phyloP scores from a whole-genome alignment of 2,888 invertebrate genomes.

The Noctuana brunneofusca region DNA sequence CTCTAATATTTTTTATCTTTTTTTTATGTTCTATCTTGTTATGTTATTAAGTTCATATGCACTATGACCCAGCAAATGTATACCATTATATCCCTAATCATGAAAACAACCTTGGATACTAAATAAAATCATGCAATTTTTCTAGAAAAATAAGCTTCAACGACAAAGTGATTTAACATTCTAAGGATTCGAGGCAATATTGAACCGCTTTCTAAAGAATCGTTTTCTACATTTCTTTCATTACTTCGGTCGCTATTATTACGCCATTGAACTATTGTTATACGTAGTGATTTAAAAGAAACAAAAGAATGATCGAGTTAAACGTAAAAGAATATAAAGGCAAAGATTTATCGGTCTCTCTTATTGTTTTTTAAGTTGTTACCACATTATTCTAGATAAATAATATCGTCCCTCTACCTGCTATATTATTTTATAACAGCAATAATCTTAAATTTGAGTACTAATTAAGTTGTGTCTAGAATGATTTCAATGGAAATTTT shows the following conservation, averaged over 20 bases:
- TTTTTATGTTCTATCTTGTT: too few species aligned
- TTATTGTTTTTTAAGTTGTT: not conserved
- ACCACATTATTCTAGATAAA: not conserved
- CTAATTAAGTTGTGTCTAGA: too few species aligned
- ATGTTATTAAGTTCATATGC: too few species aligned
- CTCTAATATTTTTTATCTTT: too few species aligned
- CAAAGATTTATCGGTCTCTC: constrained; percentile 8
- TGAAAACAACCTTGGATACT: not conserved
- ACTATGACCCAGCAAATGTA: too few species aligned
- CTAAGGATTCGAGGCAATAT: constrained; percentile 28
- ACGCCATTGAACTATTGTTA: constrained; percentile 15
- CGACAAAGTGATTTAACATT: constrained; percentile 23
- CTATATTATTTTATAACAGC: too few species aligned
- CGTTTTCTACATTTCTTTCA: constrained; percentile 23
- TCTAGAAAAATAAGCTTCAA: constrained; percentile 8
- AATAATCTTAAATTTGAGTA: too few species aligned
- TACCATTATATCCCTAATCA: too few species aligned
- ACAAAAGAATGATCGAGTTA: constrained; percentile 15
- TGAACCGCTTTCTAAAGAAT: constrained; percentile 21
- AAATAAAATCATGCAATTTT: constrained; percentile 1
- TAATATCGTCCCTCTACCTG: not conserved
- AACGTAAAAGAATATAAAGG: constrained; percentile 10
- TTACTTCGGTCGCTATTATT: constrained; percentile 22
- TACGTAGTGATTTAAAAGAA: constrained; percentile 17
- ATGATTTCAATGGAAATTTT: too few species aligned